A percentile compares a stretch with the other conserved stretches of the same genome.
phyloP scores from a whole-genome alignment of 2,113 vertebrate species.

The Illadopsis cleaveri region DNA sequence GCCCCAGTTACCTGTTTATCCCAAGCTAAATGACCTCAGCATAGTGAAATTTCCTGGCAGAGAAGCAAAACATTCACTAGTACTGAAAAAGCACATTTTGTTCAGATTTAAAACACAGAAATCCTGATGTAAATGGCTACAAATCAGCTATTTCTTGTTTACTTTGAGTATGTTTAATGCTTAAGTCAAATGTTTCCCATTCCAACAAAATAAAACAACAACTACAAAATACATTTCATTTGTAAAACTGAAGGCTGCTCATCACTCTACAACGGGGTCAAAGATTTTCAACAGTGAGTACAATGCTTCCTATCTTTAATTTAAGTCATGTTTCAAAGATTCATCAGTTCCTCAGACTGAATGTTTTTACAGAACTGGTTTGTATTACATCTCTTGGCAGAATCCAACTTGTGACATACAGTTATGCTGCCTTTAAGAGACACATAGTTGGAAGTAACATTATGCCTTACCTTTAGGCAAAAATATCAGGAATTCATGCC shows the following conservation, averaged over 20 bases:
- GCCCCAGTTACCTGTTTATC: not conserved
- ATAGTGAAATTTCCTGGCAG: conserved; percentile 24
- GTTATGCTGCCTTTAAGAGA: not conserved
- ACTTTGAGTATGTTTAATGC: not conserved
- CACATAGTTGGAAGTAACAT: not conserved
- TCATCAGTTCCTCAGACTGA: not conserved
- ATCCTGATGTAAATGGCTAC: not conserved
- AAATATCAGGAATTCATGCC: not conserved
- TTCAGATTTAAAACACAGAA: not conserved
- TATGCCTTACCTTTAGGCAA: not conserved
- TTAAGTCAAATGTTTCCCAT: not conserved
- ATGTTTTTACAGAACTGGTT: not conserved
- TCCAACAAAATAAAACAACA: not conserved
- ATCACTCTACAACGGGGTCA: not conserved
- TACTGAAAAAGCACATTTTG: not conserved
- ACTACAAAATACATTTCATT: not conserved
- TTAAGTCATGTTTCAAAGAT: not conserved
- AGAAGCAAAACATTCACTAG: not conserved
- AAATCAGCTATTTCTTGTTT: not conserved
- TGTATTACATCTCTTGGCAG: not conserved
- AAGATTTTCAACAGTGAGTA: not conserved
- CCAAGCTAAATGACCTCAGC: conserved; percentile 17
- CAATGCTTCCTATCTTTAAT: not conserved
- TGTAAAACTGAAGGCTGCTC: not conserved
- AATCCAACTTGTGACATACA: not conserved